Percentiles rank a stretch among this genome's conserved stretches.
Conservation (phyloP, 2,888 invertebrate genomes). For the Orthosia cruda region DNA sequence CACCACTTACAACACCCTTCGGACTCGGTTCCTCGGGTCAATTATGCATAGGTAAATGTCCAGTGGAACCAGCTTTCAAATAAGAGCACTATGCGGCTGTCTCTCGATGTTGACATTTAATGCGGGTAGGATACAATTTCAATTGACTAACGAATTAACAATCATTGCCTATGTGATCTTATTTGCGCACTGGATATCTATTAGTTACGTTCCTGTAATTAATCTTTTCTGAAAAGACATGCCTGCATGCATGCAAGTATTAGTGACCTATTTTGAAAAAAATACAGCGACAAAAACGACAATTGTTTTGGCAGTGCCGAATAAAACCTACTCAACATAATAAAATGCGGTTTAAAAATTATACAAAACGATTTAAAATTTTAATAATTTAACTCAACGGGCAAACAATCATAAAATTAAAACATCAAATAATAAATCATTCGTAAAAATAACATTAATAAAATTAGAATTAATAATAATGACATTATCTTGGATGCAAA, state of each 20-base stretch:
- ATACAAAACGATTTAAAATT: too few species aligned
- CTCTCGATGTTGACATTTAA: slow-evolving; percentile 37
- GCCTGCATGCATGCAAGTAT: background rate
- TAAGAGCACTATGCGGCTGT: slow-evolving; percentile 25
- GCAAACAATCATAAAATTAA: too few species aligned
- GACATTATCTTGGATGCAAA: too few species aligned
- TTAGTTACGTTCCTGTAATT: background rate
- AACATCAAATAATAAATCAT: too few species aligned
- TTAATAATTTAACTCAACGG: too few species aligned
- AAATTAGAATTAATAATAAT: too few species aligned
- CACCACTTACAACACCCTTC: slow-evolving; percentile 50
- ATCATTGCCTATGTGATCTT: slow-evolving; percentile 8
- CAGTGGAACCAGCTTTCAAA: slow-evolving; percentile 51
- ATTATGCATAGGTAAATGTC: slow-evolving; percentile 54
- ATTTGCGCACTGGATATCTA: background rate
- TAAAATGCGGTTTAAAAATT: too few species aligned
- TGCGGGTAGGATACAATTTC: slow-evolving; percentile 20
- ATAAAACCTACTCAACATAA: too few species aligned
- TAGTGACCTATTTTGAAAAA: background rate
- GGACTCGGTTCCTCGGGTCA: slow-evolving; percentile 20
- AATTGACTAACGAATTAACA: slow-evolving; percentile 18
- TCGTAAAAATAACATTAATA: too few species aligned
- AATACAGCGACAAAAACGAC: too few species aligned
- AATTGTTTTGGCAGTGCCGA: too few species aligned
- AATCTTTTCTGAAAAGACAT: background rate